Evolutionary conservation across 2,888 invertebrate genomes (phyloP).

Genomic region (Chirona hameri): DNA sequence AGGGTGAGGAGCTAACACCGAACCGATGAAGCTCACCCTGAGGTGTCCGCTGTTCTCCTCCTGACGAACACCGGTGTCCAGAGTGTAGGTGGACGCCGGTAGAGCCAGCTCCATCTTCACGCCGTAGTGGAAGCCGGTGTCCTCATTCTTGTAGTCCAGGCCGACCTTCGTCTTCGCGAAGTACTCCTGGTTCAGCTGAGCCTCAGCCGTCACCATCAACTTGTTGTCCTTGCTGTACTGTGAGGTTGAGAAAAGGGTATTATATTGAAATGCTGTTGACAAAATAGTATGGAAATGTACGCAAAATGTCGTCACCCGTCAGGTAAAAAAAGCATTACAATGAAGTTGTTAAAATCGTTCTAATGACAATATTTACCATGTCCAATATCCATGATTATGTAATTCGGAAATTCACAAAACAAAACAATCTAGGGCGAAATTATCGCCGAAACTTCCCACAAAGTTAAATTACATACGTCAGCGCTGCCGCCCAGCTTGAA

Average conservation of each 20-base stretch:
- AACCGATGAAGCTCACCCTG: neutral
- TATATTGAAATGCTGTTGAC: too few species aligned
- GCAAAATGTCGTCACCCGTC: too few species aligned
- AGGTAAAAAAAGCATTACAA: too few species aligned
- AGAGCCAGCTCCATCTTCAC: neutral
- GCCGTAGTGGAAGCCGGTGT: neutral
- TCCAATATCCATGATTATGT: too few species aligned
- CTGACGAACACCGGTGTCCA: neutral
- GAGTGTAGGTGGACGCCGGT: neutral
- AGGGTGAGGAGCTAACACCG: too few species aligned
- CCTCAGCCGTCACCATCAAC: neutral
- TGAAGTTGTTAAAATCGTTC: too few species aligned
- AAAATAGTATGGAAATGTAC: too few species aligned
- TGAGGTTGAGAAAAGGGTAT: too few species aligned
- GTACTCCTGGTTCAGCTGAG: neutral
- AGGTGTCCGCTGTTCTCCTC: neutral
- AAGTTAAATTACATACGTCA: neutral
- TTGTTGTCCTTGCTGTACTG: neutral
- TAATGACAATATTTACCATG: too few species aligned
- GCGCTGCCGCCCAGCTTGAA: neutral
- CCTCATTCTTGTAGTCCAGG: neutral
- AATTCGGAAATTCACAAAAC: too few species aligned
- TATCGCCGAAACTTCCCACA: too few species aligned
- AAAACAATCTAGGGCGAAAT: too few species aligned
- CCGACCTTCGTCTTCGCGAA: neutral